Evolutionary conservation across 2,888 invertebrate species (phyloP), one percentile per base, ranked within the genome.

Genomic region (Pasiphila rectangulata): DNA sequence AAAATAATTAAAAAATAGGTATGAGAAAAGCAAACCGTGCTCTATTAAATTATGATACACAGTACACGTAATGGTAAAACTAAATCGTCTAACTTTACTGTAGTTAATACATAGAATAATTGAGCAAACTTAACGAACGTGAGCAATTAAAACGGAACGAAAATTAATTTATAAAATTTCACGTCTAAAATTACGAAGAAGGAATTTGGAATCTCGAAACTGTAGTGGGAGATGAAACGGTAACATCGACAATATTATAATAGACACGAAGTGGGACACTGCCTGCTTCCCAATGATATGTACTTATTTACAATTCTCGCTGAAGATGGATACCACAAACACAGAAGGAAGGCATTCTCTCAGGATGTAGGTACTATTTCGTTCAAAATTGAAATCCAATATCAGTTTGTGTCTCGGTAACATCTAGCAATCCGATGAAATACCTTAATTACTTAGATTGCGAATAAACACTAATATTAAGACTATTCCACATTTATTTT

Each of bases 91-190:
- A 79, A 81, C 74, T 69, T 77, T 75, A 79, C 64, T 62, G 45
- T 67, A 72, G 69, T 64, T 73, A 74, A 53, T 70, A 77, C 70
- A 78, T 79, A 82, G 72, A 81, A 69, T 77, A 83, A 79, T 86
- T 87, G 87, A 87, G 87, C 87, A 87, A 85, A 86, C 82, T 83
- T 87, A 87, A 86, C 84, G 75, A 79, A 82, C 75, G 72, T 87
- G 87, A 87, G 87, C 85, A 84, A 81, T 75, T 63, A 59, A 68
- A 67, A 79, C 72, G 67, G 65, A 79, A 78, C 77, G 74, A 27
- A n/a, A n/a, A n/a, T n/a, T n/a, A 37, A 37, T 45, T 50, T 41
- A 27, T 24, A 32, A 35, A 37, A 13, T 38, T 45, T 32, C 27
- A 32, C 15, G 24, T 43, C 38, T 38, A 45, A 46, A 46, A 29